Conservation (phyloP, 2,888 invertebrate species). For the Amaurobius ferox region DNA sequence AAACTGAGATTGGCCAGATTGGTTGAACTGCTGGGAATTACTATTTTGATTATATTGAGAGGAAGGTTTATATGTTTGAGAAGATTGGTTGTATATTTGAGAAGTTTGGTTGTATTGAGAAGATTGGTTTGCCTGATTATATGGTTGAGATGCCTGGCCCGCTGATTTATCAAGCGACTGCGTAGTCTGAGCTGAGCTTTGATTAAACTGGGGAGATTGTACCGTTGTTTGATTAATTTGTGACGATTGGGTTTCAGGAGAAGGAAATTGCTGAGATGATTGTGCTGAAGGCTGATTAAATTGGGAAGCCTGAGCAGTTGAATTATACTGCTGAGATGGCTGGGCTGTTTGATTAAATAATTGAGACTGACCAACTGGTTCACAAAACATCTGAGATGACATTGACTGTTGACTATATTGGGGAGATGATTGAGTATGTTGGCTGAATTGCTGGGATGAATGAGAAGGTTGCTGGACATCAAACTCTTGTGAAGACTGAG, state of each 20-base stretch:
- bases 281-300: not conserved
- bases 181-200: not conserved
- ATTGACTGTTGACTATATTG: constrained; percentile 25
- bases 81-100: not conserved
- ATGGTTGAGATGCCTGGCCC: not conserved
- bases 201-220: constrained; percentile 15
- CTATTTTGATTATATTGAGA: not conserved
- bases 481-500: constrained; percentile 15
- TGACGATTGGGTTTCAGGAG: not conserved
- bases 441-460: constrained; percentile 8
- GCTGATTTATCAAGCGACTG: constrained; percentile 15
- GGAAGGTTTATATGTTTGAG: not conserved
- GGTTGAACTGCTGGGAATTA: not conserved
- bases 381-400: constrained; percentile 37
- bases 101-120: constrained; percentile 4
- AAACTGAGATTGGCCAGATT: not conserved
- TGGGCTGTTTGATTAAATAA: constrained; percentile 27
- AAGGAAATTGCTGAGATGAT: constrained; percentile 20
- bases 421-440: constrained; percentile 18
- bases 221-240: constrained; percentile 15
- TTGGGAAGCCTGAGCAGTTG: not conserved
- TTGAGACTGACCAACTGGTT: constrained; percentile 28
- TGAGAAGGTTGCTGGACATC: constrained; percentile 13
- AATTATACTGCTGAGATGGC: constrained; percentile 25
- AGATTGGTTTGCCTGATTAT: constrained; percentile 19